A percentile compares a stretch with the other conserved stretches of the same genome.
Evolutionary conservation across 2,888 invertebrate genomes (phyloP).

Genomic region (Notodonta dromedarius): DNA sequence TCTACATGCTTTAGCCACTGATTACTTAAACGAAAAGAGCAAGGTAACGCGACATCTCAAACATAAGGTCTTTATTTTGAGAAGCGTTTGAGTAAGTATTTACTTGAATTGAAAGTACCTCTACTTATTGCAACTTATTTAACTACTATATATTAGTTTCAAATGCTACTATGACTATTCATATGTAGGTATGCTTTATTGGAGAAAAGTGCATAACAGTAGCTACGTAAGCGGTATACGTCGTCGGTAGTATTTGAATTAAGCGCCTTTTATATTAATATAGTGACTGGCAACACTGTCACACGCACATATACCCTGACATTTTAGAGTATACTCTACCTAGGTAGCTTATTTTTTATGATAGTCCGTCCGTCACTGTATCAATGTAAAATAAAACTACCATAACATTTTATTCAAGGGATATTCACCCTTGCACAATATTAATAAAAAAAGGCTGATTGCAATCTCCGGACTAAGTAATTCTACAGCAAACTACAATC

Average conservation of each 20-base stretch:
- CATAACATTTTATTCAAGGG: background rate
- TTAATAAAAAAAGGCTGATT: conserved; percentile 17
- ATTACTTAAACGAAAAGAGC: background rate
- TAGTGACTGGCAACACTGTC: no score
- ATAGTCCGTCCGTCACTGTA: no score
- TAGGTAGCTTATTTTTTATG: no score
- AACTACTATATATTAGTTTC: background rate
- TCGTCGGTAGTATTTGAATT: conserved; percentile 28
- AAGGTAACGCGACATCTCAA: no score
- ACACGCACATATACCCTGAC: no score
- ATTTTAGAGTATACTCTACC: no score
- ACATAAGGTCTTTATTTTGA: no score
- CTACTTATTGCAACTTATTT: no score
- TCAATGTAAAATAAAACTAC: no score
- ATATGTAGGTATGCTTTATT: no score
- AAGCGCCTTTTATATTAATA: background rate
- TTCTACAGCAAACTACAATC: conserved; percentile 37
- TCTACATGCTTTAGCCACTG: conserved; percentile 13
- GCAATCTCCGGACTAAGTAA: conserved; percentile 29
- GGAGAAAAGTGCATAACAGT: conserved; percentile 18
- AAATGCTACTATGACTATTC: conserved; percentile 25
- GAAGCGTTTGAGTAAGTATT: no score
- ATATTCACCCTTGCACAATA: conserved; percentile 19
- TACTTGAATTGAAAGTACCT: no score
- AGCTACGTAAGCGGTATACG: conserved; percentile 10